phyloP scores from a whole-genome alignment of 2,113 vertebrate species.

The Scalopus aquaticus region DNA sequence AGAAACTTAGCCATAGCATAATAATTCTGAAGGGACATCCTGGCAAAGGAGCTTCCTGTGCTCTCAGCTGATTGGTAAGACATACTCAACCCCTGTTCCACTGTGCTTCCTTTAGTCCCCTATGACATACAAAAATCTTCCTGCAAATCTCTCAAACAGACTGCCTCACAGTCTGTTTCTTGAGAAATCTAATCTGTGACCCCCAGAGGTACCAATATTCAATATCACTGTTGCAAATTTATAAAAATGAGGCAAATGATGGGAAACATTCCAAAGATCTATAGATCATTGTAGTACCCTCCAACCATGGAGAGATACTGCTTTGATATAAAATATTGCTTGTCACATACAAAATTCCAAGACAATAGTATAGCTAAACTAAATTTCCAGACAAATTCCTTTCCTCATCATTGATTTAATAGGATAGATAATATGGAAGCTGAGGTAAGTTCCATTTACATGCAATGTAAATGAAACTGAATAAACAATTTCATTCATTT shows the following conservation, averaged over 20 bases:
- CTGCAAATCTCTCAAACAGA: background rate
- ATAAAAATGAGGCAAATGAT: background rate
- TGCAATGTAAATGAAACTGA: conserved; percentile 40
- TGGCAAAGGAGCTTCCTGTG: background rate
- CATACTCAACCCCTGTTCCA: background rate
- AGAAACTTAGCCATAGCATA: background rate
- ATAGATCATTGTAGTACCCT: background rate
- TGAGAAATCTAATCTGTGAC: background rate
- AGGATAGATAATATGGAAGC: conserved; percentile 49
- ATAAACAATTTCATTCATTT: conserved; percentile 49
- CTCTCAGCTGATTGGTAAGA: background rate
- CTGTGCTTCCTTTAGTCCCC: background rate
- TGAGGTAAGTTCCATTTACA: background rate
- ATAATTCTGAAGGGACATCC: background rate
- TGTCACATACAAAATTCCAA: conserved; percentile 5
- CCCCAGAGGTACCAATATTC: background rate
- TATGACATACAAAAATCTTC: background rate
- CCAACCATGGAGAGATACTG: background rate
- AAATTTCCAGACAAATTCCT: conserved; percentile 39
- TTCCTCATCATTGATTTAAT: conserved; percentile 67
- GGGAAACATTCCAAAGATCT: background rate
- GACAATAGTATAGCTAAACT: background rate
- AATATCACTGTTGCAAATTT: background rate
- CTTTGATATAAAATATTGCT: background rate
- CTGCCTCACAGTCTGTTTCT: background rate